Evolutionary conservation across 2,888 invertebrate species (phyloP).

Genomic region (Eupeodes luniger): DNA sequence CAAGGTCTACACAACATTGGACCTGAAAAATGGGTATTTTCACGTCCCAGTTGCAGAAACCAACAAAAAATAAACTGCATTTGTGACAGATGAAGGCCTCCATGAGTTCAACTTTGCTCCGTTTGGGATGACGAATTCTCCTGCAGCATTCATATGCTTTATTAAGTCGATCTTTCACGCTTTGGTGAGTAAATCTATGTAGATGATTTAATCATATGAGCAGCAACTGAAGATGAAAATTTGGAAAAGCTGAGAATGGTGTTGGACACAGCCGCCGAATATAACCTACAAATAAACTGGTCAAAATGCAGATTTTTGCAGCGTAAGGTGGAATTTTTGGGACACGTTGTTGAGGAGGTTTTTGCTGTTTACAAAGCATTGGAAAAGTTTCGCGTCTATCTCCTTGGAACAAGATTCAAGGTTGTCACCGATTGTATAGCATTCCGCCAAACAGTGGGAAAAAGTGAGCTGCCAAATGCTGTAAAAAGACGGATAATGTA

Average conservation of each 20-base stretch:
- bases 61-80: constrained; percentile 75
- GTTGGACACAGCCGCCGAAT: constrained; percentile 19
- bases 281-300: constrained; percentile 57
- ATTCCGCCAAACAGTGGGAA: no score
- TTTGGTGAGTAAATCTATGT: constrained; percentile 57
- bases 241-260: constrained; percentile 62
- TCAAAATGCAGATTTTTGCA: constrained; percentile 55
- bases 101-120: constrained; percentile 82
- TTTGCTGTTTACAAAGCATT: no score
- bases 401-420: no score
- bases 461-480: no score
- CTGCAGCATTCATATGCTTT: constrained; percentile 79
- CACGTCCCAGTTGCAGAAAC: constrained; percentile 52
- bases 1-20: constrained; percentile 34
- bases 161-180: constrained; percentile 55
- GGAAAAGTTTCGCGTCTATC: no score
- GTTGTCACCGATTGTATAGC: no score
- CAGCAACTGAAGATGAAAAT: constrained; percentile 19
- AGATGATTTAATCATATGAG: constrained; percentile 66
- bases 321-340: constrained; percentile 42
- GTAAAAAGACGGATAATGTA: no score
- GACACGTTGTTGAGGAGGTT: constrained; percentile 38
- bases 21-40: constrained; percentile 57
- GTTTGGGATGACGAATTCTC: constrained; percentile 82
- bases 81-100: constrained; percentile 82